Conservation (phyloP, 2,113 vertebrate genomes). For the Paracyprichromis sp. region DNA sequence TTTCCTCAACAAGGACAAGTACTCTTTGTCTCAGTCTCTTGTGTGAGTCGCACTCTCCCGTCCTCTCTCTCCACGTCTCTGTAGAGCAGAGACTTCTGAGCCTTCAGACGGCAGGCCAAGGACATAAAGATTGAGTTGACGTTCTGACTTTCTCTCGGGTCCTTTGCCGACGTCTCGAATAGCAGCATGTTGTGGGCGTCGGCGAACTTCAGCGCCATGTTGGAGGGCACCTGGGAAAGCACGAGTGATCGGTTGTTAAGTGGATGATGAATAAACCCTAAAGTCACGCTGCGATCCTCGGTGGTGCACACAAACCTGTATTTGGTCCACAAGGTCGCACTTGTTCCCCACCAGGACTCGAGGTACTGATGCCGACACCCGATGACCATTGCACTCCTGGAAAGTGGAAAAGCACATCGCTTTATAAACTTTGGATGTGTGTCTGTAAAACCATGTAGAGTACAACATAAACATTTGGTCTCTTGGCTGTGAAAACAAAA, state of each 20-base stretch:
- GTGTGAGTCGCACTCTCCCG: slow-evolving; percentile 74
- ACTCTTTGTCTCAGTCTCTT: slow-evolving; percentile 71
- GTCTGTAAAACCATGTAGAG: not conserved
- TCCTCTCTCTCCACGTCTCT: slow-evolving; percentile 84
- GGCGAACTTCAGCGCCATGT: slow-evolving; percentile 89
- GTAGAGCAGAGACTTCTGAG: slow-evolving; percentile 90
- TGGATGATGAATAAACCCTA: not conserved
- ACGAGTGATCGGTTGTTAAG: not conserved
- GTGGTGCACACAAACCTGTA: slow-evolving; percentile 68
- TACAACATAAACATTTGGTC: not conserved
- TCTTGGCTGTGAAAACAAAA: not conserved
- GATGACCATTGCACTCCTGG: slow-evolving; percentile 92
- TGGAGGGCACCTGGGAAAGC: slow-evolving; percentile 79
- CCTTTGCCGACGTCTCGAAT: slow-evolving; percentile 97
- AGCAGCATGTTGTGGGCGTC: slow-evolving; percentile 96
- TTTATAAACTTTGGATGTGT: not conserved
- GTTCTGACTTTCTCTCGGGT: slow-evolving; percentile 91
- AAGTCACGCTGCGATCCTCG: not conserved
- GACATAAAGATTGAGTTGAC: slow-evolving; percentile 98
- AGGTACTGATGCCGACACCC: slow-evolving; percentile 84
- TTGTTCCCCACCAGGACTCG: slow-evolving; percentile 96
- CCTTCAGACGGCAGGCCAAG: slow-evolving; percentile 90
- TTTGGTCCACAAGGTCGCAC: slow-evolving; percentile 91
- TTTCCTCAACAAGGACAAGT: slow-evolving; percentile 84
- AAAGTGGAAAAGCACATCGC: slow-evolving; percentile 13